Evolutionary conservation across 2,113 vertebrate genomes (phyloP).

Genomic region (Pelecanoides urinatrix): DNA sequence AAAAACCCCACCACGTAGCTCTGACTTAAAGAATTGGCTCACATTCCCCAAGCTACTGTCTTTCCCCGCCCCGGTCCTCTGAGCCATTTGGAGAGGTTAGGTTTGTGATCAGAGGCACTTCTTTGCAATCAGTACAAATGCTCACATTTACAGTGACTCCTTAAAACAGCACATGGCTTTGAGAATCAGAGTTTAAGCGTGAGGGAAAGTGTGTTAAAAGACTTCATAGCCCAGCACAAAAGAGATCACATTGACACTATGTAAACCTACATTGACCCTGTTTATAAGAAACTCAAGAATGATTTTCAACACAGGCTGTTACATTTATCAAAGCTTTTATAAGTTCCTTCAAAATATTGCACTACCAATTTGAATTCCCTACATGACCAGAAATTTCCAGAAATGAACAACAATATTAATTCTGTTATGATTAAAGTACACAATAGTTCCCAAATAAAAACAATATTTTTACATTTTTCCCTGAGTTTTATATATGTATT

Average conservation of each 20-base stretch:
- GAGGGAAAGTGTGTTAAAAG: background rate
- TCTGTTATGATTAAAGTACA: background rate
- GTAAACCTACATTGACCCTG: background rate
- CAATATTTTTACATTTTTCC: background rate
- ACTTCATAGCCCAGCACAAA: background rate
- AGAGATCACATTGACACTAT: background rate
- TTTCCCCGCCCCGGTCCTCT: background rate
- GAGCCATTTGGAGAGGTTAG: background rate
- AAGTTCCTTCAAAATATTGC: background rate
- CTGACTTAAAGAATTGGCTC: background rate
- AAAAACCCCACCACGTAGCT: rapidly evolving
- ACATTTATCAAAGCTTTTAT: slow-evolving; percentile 8
- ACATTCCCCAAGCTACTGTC: background rate
- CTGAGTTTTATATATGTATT: background rate
- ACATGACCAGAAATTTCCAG: background rate
- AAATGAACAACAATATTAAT: slow-evolving; percentile 18
- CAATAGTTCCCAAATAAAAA: background rate
- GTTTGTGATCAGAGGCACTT: background rate
- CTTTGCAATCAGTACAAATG: background rate
- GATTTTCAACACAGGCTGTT: background rate
- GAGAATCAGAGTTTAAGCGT: background rate
- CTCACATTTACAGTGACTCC: background rate
- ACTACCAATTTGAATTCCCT: background rate
- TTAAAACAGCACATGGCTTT: background rate
- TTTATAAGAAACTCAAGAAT: background rate